A percentile compares a stretch with the other conserved stretches of the same genome.
These are phyloP conservation scores for Colossoma macropomum DNA, from an alignment of 2,113 vertebrate genomes.

Conservation along the genomic window DNA sequence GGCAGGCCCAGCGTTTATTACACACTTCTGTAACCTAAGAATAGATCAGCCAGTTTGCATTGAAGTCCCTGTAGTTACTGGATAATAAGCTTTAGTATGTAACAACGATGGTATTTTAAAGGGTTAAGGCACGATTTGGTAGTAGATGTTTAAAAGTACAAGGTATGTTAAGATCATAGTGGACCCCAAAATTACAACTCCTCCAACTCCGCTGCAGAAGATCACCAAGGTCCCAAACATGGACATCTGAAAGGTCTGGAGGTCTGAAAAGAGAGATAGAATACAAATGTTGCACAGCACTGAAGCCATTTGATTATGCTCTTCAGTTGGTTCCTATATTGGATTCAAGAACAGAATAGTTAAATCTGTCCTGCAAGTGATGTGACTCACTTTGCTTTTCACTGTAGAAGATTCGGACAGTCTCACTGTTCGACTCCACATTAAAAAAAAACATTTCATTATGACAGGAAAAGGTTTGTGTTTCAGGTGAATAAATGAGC, in stretches of 20 bases:
- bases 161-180: slow-evolving; percentile 63
- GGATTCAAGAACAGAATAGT: background rate
- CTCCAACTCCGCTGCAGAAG: slow-evolving; percentile 56
- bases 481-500: background rate
- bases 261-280: slow-evolving; percentile 34
- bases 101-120: no score
- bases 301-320: slow-evolving; percentile 1
- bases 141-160: slow-evolving; percentile 60
- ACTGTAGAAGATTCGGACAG: slow-evolving; percentile 12
- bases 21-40: no score
- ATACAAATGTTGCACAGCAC: background rate
- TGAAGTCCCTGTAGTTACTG: no score
- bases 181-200: slow-evolving; percentile 68
- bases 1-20: no score
- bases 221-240: slow-evolving; percentile 45
- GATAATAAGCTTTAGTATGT: no score
- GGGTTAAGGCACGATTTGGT: slow-evolving; percentile 18
- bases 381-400: slow-evolving; percentile 6
- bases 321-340: background rate
- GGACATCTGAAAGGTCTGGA: background rate
- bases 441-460: slow-evolving; percentile 4
- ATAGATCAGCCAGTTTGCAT: no score
- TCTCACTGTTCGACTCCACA: background rate
- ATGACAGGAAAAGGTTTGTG: background rate
- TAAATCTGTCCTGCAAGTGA: background rate